phyloP scores from a whole-genome alignment of 1,140 invertebrate genomes.

The Nephila pilipes region DNA sequence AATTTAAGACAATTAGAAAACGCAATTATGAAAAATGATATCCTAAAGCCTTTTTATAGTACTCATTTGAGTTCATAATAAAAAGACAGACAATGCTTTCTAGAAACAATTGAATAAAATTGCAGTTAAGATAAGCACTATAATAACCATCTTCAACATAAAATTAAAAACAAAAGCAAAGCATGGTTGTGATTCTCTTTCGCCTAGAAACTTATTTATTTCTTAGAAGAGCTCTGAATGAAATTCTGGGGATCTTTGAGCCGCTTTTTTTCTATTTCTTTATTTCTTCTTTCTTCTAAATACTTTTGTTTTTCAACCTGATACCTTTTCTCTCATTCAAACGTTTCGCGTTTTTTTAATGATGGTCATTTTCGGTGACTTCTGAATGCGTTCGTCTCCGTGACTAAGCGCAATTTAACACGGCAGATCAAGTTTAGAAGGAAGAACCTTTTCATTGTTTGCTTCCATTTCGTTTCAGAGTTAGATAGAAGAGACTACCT shows the following conservation, averaged over 20 bases:
- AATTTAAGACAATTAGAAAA: too few relatives aligned
- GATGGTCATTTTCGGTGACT: slow-evolving; percentile 10
- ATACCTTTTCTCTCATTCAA: neutral
- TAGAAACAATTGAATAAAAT: slow-evolving; percentile 18
- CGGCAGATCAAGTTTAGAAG: slow-evolving; percentile 22
- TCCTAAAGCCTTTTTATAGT: neutral
- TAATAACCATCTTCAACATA: neutral
- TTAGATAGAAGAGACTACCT: neutral
- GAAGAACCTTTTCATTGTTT: slow-evolving; percentile 38
- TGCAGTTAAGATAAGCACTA: slow-evolving; percentile 4
- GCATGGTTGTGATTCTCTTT: neutral
- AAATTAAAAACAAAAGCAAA: slow-evolving; percentile 2
- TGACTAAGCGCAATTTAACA: slow-evolving; percentile 60
- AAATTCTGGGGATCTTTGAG: neutral
- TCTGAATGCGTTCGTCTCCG: neutral
- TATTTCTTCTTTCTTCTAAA: neutral
- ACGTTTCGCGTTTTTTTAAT: slow-evolving; percentile 25
- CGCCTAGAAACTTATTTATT: neutral
- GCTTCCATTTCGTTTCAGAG: slow-evolving; percentile 7
- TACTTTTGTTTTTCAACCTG: neutral
- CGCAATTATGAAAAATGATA: too few relatives aligned
- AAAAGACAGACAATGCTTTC: neutral
- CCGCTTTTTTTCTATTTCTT: neutral
- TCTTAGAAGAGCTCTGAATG: neutral
- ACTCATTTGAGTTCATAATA: neutral